These are phyloP conservation scores for Troides aeacus DNA, from an alignment of 2,888 invertebrate genomes.

Conservation along the genomic window DNA sequence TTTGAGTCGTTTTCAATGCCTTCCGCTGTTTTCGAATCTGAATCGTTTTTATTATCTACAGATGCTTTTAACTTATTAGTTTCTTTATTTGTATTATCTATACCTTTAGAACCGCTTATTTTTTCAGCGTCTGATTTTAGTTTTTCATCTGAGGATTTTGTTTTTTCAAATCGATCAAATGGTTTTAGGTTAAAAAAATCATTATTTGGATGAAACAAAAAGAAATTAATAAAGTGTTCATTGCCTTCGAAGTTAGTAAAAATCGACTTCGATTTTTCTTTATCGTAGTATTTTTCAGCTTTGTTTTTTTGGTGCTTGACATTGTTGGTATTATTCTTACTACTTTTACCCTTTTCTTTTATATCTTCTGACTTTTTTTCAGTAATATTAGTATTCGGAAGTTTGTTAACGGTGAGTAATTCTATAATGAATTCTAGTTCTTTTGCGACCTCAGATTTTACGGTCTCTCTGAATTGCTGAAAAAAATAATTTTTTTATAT, in stretches of 20 bases:
- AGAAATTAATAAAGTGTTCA: constrained; percentile 15
- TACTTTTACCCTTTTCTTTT: neutral
- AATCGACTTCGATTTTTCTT: constrained; percentile 7
- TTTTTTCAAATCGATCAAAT: neutral
- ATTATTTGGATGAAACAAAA: constrained; percentile 14
- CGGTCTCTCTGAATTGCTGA: constrained; percentile 3
- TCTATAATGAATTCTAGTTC: constrained; percentile 10
- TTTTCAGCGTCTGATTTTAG: neutral
- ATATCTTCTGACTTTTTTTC: neutral
- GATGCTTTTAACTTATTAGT: too few species aligned
- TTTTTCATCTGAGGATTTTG: neutral
- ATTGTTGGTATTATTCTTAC: neutral
- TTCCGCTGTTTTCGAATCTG: too few species aligned
- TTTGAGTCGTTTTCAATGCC: too few species aligned
- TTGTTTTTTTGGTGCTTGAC: neutral
- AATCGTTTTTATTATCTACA: too few species aligned
- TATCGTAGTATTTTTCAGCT: neutral
- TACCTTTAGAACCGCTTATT: too few species aligned
- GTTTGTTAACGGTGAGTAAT: neutral
- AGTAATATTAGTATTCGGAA: neutral
- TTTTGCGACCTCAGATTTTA: constrained; percentile 13
- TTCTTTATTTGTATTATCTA: too few species aligned
- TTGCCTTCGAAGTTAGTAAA: constrained; percentile 17
- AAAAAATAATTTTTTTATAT: neutral
- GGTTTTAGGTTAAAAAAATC: neutral